Percentiles rank a stretch among this genome's conserved stretches.
Conservation (phyloP, 23 tunicate species). For the Phallusia fumigata region DNA sequence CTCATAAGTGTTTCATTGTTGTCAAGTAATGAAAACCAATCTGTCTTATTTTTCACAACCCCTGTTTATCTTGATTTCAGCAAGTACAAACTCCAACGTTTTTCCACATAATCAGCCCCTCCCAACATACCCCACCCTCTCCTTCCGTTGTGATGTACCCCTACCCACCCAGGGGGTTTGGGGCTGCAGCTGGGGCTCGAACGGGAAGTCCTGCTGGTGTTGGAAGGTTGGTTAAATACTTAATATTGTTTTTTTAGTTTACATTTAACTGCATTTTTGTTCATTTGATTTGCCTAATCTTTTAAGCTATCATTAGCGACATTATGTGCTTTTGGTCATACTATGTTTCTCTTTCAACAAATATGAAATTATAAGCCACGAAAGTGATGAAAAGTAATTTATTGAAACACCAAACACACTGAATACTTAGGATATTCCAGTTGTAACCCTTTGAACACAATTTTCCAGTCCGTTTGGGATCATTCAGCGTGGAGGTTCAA, state of each 20-base stretch:
- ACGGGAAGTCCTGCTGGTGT: constrained; percentile 45
- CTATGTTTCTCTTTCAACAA: no score
- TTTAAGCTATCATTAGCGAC: no score
- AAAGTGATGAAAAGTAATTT: no score
- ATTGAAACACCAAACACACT: no score
- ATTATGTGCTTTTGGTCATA: no score
- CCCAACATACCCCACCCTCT: constrained; percentile 63
- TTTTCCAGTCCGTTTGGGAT: constrained; percentile 24
- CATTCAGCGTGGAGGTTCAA: constrained; percentile 30
- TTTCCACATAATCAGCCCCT: constrained; percentile 78
- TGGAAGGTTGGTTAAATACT: constrained; percentile 44
- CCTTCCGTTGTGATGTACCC: constrained; percentile 63
- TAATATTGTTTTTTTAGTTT: no score
- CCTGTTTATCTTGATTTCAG: not conserved
- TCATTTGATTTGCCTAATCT: no score
- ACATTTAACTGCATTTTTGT: not conserved
- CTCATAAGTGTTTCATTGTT: no score
- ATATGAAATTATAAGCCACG: no score
- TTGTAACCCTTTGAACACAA: no score
- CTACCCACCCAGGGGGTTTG: constrained; percentile 29
- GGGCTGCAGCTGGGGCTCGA: constrained; percentile 11
- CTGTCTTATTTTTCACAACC: not conserved
- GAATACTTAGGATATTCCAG: no score
- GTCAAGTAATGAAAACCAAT: no score
- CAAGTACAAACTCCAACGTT: constrained; percentile 77